Percentiles rank a stretch among this genome's conserved stretches.
phyloP scores from a whole-genome alignment of 2,113 vertebrate genomes.

The Rallus limicola region DNA sequence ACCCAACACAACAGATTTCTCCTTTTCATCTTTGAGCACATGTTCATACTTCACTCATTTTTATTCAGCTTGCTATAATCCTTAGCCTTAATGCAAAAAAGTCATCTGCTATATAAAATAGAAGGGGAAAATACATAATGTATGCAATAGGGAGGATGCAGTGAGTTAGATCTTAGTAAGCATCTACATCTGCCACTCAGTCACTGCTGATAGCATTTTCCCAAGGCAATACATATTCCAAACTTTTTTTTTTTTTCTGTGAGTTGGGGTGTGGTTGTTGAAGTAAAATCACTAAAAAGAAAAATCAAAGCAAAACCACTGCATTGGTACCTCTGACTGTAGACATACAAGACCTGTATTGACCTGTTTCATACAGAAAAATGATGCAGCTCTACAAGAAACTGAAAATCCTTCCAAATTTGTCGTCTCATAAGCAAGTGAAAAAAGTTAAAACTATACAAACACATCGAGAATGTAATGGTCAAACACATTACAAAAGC shows the following conservation, averaged over 20 bases:
- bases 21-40: not conserved
- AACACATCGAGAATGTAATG: not conserved
- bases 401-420: not conserved
- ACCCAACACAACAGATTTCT: not conserved
- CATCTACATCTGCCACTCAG: constrained; percentile 42
- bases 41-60: not conserved
- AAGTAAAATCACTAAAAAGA: not conserved
- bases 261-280: not conserved
- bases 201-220: not conserved
- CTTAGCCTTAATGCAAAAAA: constrained; percentile 38
- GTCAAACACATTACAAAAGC: rapidly evolving
- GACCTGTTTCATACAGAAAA: not conserved
- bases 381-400: not conserved
- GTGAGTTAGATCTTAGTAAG: constrained; percentile 25
- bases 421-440: not conserved
- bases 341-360: not conserved
- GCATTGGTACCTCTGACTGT: not conserved
- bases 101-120: constrained; percentile 27
- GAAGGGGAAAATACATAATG: constrained; percentile 41
- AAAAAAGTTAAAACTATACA: not conserved
- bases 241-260: not conserved
- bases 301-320: not conserved
- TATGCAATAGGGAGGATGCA: constrained; percentile 7
- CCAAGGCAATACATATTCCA: not conserved
- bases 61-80: constrained; percentile 19